Conservation (phyloP, 2,888 invertebrate species). For the Temnothorax rugatulus region DNA sequence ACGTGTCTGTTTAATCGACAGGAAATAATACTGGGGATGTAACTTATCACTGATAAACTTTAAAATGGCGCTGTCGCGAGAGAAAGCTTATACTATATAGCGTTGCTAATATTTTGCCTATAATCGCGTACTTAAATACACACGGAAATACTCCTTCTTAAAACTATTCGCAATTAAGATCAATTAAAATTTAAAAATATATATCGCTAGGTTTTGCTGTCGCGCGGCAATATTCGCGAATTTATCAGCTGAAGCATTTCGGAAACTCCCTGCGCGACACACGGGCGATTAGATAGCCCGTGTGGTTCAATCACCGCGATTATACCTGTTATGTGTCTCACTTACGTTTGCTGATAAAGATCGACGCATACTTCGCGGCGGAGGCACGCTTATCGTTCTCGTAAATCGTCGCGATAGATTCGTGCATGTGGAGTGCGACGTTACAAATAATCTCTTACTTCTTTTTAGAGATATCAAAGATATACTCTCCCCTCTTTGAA, state of each 20-base stretch:
- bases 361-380: conserved; percentile 57
- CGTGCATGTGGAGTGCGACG: not conserved
- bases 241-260: conserved; percentile 54
- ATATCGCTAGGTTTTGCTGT: not conserved
- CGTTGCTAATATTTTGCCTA: not conserved
- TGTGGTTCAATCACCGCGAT: conserved; percentile 71
- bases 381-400: conserved; percentile 61
- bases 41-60: not conserved
- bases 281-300: conserved; percentile 13
- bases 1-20: not conserved
- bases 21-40: not conserved
- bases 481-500: too few relatives aligned
- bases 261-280: conserved; percentile 24
- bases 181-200: not conserved
- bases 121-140: too few relatives aligned
- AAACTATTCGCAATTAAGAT: not conserved
- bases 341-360: conserved; percentile 71
- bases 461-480: not conserved
- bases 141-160: not conserved
- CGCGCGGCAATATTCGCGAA: conserved; percentile 17
- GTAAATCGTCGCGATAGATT: conserved; percentile 48
- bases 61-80: not conserved
- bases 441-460: conserved; percentile 27
- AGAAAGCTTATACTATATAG: not conserved
- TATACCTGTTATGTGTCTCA: conserved; percentile 58